Base-by-base conservation (phyloP, 2,797 vertebrate species). In the Neosalanx taihuensis region DNA sequence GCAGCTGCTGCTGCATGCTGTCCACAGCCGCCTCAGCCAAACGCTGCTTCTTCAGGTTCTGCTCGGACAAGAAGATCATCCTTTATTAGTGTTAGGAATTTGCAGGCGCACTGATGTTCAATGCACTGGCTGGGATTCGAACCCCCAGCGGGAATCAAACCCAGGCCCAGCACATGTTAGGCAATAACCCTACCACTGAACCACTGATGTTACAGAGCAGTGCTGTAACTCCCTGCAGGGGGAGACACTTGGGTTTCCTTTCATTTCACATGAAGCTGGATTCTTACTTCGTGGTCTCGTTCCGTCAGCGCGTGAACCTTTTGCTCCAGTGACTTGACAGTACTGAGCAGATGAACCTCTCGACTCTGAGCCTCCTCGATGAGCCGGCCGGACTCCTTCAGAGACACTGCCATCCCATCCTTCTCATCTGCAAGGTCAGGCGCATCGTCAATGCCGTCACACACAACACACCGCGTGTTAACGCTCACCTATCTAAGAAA, bases 1-100 rank as follows among this genome's bases (percentile, higher is more conserved):
- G 63, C 82, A 99, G 92, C 79, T 99, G 98, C 87, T 96, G 95
- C 78, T 97, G 94, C 90, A 99, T 82, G 83, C 93, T 94, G 83
- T 98, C 96, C 84, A 96, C 91, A 3, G 96, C 93, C 18, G 95
- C 92, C 71, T 98, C 96, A 0, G 94, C 93, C 62, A 94, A 88
- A 76, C 86, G 92, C 86, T 93, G 93, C 79, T 96, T 94, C 87
- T 95, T 95, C 49, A 87, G 6, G 57, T 93, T 87, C 98, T 99
- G 83, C 9, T 72, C 49, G 58, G 18, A 75, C 10, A 70, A 3
- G 67, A 51, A 61, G 13, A 74, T 46, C 2, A 46, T 46, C 41
- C 12, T 46, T 46, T 12, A 5, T 5, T 46, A 5, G 41, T 46
- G 37, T 41, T 41, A 4, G 23, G 23, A 26, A 26, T 26, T 26